phyloP scores from a whole-genome alignment of 2,888 invertebrate genomes.

The Myathropa florea region DNA sequence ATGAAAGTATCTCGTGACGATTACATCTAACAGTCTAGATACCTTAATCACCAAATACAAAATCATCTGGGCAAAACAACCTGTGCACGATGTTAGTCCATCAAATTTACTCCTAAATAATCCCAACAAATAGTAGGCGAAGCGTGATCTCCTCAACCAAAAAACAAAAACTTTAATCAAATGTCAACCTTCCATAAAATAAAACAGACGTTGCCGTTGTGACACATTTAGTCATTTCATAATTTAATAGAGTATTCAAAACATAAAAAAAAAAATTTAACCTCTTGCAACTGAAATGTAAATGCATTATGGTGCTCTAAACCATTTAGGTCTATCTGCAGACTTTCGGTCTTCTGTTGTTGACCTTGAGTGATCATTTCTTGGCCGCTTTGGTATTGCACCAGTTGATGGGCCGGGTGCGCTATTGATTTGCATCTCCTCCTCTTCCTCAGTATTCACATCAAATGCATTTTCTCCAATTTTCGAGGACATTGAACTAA shows the following conservation, averaged over 20 bases:
- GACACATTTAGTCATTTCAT: not conserved
- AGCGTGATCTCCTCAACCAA: too few relatives aligned
- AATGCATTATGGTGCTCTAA: conserved; percentile 10
- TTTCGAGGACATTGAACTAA: conserved; percentile 15
- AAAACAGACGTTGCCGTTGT: not conserved
- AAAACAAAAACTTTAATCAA: not conserved
- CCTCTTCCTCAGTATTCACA: not conserved
- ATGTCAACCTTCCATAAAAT: not conserved
- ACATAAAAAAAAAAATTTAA: conserved; percentile 13
- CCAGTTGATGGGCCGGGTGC: conserved; percentile 72
- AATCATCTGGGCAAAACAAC: too few relatives aligned
- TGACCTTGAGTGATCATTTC: conserved; percentile 58
- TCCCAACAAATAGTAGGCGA: too few relatives aligned
- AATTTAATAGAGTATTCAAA: conserved; percentile 46
- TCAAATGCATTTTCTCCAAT: not conserved
- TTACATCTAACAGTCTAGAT: too few relatives aligned
- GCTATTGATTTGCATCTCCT: not conserved
- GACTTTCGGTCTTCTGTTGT: conserved; percentile 3
- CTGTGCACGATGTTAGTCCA: too few relatives aligned
- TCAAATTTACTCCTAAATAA: too few relatives aligned
- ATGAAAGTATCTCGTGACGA: too few relatives aligned
- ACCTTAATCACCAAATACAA: too few relatives aligned
- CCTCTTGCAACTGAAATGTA: not conserved
- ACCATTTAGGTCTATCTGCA: conserved; percentile 38
- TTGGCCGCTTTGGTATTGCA: conserved; percentile 74